Percentiles rank a stretch among this genome's conserved stretches.
Conservation (phyloP, 1,140 invertebrate genomes). For the Mycetomoellerius zeteki region DNA sequence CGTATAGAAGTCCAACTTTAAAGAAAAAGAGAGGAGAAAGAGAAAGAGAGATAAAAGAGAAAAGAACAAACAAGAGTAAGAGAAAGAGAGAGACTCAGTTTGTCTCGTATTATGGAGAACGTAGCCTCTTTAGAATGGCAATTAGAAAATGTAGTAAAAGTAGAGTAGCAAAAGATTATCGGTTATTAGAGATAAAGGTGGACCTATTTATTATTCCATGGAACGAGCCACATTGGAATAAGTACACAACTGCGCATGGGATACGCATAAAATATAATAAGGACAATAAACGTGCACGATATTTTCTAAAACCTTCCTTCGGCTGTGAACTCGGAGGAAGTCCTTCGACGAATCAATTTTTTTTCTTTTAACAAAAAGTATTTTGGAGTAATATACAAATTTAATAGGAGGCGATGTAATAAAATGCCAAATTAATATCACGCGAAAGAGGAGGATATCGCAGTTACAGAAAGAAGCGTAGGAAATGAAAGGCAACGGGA, state of each 20-base stretch:
- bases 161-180: slow-evolving; percentile 47
- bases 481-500: not conserved
- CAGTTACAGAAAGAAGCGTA: not conserved
- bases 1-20: not conserved
- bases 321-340: not conserved
- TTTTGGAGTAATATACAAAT: slow-evolving; percentile 16
- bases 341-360: not conserved
- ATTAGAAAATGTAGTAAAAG: slow-evolving; percentile 43
- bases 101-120: not conserved
- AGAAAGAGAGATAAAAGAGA: not conserved
- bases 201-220: slow-evolving; percentile 39
- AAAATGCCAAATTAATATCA: slow-evolving; percentile 38
- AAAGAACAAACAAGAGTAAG: not conserved
- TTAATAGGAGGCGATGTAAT: not conserved
- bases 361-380: not conserved
- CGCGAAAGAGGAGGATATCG: not conserved
- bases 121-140: not conserved
- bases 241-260: not conserved
- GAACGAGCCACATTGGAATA: not conserved
- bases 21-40: not conserved
- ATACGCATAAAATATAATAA: slow-evolving; percentile 42
- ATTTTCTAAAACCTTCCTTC: slow-evolving; percentile 1
- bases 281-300: slow-evolving; percentile 5
- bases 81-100: not conserved
- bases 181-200: slow-evolving; percentile 50